These are phyloP conservation scores for Sicus ferrugineus DNA, from an alignment of 2,888 invertebrate genomes.

Conservation along the genomic window DNA sequence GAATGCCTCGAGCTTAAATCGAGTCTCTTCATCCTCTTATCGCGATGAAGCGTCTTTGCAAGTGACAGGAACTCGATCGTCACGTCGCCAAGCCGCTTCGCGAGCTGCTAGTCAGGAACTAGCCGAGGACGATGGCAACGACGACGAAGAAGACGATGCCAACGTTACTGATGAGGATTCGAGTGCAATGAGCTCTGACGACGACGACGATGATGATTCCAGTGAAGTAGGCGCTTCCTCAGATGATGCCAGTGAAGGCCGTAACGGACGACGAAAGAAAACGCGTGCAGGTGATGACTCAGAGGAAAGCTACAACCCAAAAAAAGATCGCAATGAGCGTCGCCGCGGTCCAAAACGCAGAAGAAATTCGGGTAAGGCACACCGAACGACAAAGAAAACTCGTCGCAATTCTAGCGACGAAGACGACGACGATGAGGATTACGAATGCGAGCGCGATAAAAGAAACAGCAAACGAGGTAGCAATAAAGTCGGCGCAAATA, in stretches of 20 bases:
- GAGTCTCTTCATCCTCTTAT: slow-evolving; percentile 59
- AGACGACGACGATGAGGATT: slow-evolving; percentile 42
- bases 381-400: slow-evolving; percentile 36
- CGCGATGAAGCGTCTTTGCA: slow-evolving; percentile 42
- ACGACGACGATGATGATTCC: slow-evolving; percentile 45
- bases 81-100: slow-evolving; percentile 47
- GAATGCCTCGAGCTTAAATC: slow-evolving; percentile 56
- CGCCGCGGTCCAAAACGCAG: slow-evolving; percentile 36
- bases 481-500: slow-evolving; percentile 38
- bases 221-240: slow-evolving; percentile 36
- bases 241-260: slow-evolving; percentile 42
- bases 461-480: neutral
- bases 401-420: slow-evolving; percentile 47
- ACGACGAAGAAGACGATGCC: slow-evolving; percentile 42
- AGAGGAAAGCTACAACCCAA: slow-evolving; percentile 68
- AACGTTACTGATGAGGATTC: slow-evolving; percentile 32
- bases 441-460: neutral
- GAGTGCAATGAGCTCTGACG: slow-evolving; percentile 27
- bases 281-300: slow-evolving; percentile 64
- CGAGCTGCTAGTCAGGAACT: slow-evolving; percentile 53
- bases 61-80: slow-evolving; percentile 47
- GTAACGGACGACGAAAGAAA: slow-evolving; percentile 41
- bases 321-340: slow-evolving; percentile 52
- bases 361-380: slow-evolving; percentile 37
- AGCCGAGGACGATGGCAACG: slow-evolving; percentile 50